phyloP scores from a whole-genome alignment of 2,888 invertebrate species.

The Bhutanitis thaidina region DNA sequence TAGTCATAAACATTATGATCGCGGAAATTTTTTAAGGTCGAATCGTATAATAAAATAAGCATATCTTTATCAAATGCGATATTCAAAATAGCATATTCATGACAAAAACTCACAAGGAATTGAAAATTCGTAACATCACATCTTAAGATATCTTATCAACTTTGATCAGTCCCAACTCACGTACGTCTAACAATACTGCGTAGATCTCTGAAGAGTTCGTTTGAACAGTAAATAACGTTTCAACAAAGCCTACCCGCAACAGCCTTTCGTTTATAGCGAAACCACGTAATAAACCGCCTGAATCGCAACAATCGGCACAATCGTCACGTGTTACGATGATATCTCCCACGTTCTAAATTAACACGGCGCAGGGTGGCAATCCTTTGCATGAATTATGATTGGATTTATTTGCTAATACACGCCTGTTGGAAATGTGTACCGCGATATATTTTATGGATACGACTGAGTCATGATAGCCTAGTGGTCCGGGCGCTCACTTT shows the following conservation, averaged over 20 bases:
- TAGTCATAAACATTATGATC: too few relatives aligned
- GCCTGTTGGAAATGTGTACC: too few relatives aligned
- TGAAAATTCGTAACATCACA: too few relatives aligned
- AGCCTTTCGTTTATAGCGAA: background rate
- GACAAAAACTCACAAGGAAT: too few relatives aligned
- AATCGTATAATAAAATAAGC: too few relatives aligned
- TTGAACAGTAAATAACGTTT: background rate
- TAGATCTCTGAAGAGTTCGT: background rate
- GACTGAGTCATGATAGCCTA: too few relatives aligned
- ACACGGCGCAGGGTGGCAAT: constrained; percentile 6
- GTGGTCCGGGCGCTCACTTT: too few relatives aligned
- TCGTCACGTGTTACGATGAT: background rate
- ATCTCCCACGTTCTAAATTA: constrained; percentile 17
- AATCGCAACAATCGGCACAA: background rate
- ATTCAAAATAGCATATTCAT: too few relatives aligned
- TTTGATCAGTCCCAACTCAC: background rate
- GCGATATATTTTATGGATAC: too few relatives aligned
- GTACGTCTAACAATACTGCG: background rate
- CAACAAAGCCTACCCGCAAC: background rate
- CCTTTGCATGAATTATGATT: constrained; percentile 2
- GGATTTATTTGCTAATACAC: background rate
- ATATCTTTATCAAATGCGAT: too few relatives aligned
- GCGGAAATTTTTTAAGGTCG: too few relatives aligned
- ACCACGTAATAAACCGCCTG: background rate
- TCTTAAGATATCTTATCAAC: background rate